Conservation (phyloP, 2,888 invertebrate species). For the Clepsis dumicolana region DNA sequence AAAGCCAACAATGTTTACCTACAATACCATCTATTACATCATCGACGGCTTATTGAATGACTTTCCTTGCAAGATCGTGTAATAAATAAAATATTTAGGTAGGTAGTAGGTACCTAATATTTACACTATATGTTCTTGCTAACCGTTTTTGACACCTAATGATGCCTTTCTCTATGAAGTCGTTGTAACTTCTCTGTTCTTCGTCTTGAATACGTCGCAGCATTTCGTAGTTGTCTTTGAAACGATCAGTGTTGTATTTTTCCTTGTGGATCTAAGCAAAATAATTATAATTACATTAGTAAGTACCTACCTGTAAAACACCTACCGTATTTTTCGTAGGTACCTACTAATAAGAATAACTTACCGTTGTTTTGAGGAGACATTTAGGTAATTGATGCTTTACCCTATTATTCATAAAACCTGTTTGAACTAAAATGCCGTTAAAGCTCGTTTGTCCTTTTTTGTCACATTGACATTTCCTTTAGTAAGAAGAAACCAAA, state of each 20-base stretch:
- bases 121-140: background rate
- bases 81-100: too few relatives aligned
- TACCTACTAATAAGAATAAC: too few relatives aligned
- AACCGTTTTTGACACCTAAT: slow-evolving; percentile 26
- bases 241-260: slow-evolving; percentile 47
- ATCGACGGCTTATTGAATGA: background rate
- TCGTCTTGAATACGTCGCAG: slow-evolving; percentile 54
- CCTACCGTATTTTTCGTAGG: too few relatives aligned
- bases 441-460: too few relatives aligned
- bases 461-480: too few relatives aligned
- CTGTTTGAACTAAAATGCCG: too few relatives aligned
- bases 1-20: too few relatives aligned
- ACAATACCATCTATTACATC: background rate
- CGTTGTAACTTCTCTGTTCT: slow-evolving; percentile 54
- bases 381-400: too few relatives aligned
- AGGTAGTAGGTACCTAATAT: background rate
- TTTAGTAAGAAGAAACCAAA: too few relatives aligned
- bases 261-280: slow-evolving; percentile 54
- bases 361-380: too few relatives aligned
- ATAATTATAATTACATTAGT: background rate
- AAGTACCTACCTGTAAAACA: background rate
- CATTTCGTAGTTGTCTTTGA: slow-evolving; percentile 49
- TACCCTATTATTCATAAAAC: too few relatives aligned
- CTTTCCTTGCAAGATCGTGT: background rate
- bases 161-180: slow-evolving; percentile 58